Evolutionary conservation across 2,113 vertebrate genomes (phyloP).

Genomic region (Morphnarchus princeps): DNA sequence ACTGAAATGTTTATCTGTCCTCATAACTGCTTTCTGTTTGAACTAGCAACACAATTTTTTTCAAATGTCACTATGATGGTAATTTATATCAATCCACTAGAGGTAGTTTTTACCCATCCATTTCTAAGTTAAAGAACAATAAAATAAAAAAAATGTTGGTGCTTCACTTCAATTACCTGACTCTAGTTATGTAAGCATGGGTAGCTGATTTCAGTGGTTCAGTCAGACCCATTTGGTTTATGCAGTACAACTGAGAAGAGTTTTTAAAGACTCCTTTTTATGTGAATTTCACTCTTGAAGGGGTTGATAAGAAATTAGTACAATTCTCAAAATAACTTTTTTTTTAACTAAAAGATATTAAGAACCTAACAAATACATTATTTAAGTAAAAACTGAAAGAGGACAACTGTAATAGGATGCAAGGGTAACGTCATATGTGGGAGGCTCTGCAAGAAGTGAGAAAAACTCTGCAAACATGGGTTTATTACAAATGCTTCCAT

Average conservation of each 20-base stretch:
- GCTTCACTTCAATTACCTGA: background rate
- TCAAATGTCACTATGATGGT: background rate
- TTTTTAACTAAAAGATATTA: background rate
- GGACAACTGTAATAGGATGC: background rate
- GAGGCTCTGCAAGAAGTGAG: background rate
- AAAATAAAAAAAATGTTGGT: background rate
- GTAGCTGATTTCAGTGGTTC: background rate
- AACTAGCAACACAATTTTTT: background rate
- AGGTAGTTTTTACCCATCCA: background rate
- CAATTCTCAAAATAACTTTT: background rate
- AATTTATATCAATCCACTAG: background rate
- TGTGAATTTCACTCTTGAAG: background rate
- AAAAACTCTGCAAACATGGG: background rate
- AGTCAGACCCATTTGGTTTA: background rate
- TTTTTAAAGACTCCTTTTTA: background rate
- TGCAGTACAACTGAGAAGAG: background rate
- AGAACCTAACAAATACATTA: background rate
- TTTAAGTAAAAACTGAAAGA: background rate
- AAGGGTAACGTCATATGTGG: background rate
- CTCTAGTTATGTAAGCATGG: background rate
- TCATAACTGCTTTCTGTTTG: background rate
- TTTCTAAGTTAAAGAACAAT: background rate
- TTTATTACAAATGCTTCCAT: background rate
- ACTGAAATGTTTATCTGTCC: background rate
- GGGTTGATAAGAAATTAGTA: background rate